Evolutionary conservation across 2,113 vertebrate species (phyloP).

Genomic region (Motacilla tschutschensis): DNA sequence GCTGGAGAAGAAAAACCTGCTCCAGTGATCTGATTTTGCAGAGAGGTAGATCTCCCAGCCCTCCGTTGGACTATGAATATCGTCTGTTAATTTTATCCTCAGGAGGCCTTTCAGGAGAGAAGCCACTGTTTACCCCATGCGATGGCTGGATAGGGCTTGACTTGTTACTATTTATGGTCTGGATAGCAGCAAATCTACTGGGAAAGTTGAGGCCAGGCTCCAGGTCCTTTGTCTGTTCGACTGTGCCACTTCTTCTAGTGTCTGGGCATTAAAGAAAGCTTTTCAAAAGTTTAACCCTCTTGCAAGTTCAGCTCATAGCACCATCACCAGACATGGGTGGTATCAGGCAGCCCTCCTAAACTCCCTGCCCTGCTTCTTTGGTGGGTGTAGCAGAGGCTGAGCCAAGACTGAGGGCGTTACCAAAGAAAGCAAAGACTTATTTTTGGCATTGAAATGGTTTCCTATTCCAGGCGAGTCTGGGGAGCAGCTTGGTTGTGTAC

Average conservation of each 20-base stretch:
- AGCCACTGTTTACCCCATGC: not conserved
- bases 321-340: not conserved
- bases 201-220: not conserved
- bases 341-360: not conserved
- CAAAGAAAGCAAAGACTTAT: slow-evolving; percentile 30
- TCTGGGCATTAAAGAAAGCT: not conserved
- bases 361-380: not conserved
- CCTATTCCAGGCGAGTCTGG: slow-evolving; percentile 32
- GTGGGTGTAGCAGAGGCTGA: slow-evolving; percentile 3
- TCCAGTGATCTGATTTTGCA: not conserved
- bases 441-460: slow-evolving; percentile 58
- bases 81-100: not conserved
- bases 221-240: accelerated
- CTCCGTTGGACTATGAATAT: not conserved
- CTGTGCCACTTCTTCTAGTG: not conserved
- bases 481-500: slow-evolving; percentile 31
- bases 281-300: not conserved
- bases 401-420: not conserved
- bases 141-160: not conserved
- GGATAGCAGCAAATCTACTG: not conserved
- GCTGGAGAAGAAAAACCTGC: slow-evolving; percentile 37
- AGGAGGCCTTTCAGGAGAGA: slow-evolving; percentile 21
- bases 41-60: not conserved
- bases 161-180: not conserved
- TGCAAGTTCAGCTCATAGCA: not conserved